Conservation (phyloP, 2,888 invertebrate genomes). For the Parnassius smintheus region DNA sequence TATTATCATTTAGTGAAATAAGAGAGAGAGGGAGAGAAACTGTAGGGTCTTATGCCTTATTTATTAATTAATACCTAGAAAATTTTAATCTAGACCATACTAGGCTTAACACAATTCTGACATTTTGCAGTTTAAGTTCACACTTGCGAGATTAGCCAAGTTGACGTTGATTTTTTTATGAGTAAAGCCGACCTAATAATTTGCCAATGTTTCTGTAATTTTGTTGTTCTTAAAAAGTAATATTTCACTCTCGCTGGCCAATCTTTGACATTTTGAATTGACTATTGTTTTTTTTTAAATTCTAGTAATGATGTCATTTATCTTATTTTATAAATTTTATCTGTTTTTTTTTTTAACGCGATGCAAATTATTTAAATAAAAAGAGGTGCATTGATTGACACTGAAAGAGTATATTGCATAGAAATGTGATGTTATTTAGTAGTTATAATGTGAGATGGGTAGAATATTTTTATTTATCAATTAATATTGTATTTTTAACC, state of each 20-base stretch:
- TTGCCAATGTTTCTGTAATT: too few relatives aligned
- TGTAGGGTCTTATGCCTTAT: too few relatives aligned
- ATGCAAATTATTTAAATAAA: slow-evolving; percentile 4
- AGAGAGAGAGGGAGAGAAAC: too few relatives aligned
- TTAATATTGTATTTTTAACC: slow-evolving; percentile 16
- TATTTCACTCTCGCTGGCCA: neutral
- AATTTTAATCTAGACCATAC: too few relatives aligned
- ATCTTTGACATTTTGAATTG: neutral
- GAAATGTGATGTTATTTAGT: slow-evolving; percentile 38
- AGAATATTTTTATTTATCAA: slow-evolving; percentile 10
- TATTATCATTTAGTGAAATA: too few relatives aligned
- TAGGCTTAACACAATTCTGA: too few relatives aligned
- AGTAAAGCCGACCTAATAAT: too few relatives aligned
- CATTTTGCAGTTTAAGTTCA: too few relatives aligned
- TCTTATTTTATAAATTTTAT: neutral
- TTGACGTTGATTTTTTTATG: too few relatives aligned
- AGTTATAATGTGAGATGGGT: slow-evolving; percentile 25
- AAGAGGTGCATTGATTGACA: slow-evolving; percentile 24
- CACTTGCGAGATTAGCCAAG: too few relatives aligned
- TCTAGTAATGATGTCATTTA: neutral
- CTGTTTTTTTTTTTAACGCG: neutral
- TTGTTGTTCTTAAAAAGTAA: neutral
- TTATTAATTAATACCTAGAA: too few relatives aligned
- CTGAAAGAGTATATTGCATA: slow-evolving; percentile 26
- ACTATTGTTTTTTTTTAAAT: slow-evolving; percentile 2